A percentile compares a stretch with the other conserved stretches of the same genome.
Evolutionary conservation across 1,140 invertebrate genomes (phyloP).

Genomic region (Cydia pomonella): DNA sequence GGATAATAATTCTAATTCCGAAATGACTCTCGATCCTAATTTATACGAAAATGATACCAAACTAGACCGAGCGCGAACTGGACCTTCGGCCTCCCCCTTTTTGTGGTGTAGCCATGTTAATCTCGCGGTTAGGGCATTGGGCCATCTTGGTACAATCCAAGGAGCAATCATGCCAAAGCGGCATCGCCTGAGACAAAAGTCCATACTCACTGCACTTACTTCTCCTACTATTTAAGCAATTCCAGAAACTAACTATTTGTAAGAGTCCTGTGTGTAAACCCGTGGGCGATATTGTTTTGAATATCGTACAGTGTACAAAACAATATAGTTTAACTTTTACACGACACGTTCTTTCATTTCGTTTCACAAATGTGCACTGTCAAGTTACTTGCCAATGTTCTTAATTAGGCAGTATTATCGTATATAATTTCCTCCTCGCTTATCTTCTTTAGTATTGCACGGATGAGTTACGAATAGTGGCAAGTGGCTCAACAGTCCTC

Average conservation of each 20-base stretch:
- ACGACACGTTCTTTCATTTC: constrained; percentile 42
- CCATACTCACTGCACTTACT: too few species aligned
- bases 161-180: too few species aligned
- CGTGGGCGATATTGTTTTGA: constrained; percentile 68
- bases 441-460: neutral
- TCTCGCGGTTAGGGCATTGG: too few species aligned
- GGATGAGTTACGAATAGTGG: neutral
- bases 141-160: too few species aligned
- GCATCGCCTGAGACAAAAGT: constrained; percentile 31
- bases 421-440: neutral
- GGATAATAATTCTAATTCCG: too few species aligned
- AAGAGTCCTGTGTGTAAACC: constrained; percentile 56
- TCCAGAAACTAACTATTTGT: constrained; percentile 53
- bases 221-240: constrained; percentile 28
- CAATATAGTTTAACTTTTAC: constrained; percentile 73
- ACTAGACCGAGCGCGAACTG: too few species aligned
- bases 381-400: neutral
- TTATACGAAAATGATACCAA: too few species aligned
- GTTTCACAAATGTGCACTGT: neutral
- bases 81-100: too few species aligned
- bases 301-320: constrained; percentile 64
- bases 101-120: too few species aligned
- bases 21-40: too few species aligned
- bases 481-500: neutral
- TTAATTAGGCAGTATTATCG: neutral